Percentiles rank a stretch among this genome's conserved stretches.
Conservation (phyloP, 2,888 invertebrate species). For the Erebia palarica region DNA sequence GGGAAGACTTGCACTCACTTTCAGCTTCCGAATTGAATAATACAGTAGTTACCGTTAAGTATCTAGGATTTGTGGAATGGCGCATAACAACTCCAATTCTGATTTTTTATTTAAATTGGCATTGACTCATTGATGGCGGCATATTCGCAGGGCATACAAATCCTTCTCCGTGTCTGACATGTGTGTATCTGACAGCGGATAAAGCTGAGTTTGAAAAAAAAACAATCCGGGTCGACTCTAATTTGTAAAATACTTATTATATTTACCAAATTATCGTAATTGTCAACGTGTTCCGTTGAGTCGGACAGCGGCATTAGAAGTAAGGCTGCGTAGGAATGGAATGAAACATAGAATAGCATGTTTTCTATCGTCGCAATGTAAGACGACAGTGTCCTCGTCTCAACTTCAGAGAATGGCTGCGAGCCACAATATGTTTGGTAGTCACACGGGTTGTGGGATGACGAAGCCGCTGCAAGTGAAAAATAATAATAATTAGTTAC, state of each 20-base stretch:
- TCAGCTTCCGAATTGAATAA: too few species aligned
- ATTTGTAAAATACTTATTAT: background rate
- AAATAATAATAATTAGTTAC: background rate
- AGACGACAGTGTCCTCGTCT: conserved; percentile 80
- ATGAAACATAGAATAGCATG: conserved; percentile 85
- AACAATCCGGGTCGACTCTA: too few species aligned
- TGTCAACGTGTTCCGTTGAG: conserved; percentile 72
- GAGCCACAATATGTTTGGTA: conserved; percentile 86
- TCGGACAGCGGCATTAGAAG: conserved; percentile 87
- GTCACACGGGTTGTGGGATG: conserved; percentile 83
- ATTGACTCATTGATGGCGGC: too few species aligned
- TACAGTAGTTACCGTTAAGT: too few species aligned
- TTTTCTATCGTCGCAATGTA: conserved; percentile 80
- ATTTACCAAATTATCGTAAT: conserved; percentile 73
- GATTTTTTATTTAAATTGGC: too few species aligned
- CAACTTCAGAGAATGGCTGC: conserved; percentile 87
- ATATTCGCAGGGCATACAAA: too few species aligned
- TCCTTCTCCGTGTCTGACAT: too few species aligned
- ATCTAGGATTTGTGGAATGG: too few species aligned
- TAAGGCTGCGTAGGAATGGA: conserved; percentile 89
- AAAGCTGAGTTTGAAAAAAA: too few species aligned
- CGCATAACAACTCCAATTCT: too few species aligned
- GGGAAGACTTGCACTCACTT: too few species aligned
- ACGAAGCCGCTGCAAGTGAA: conserved; percentile 42
- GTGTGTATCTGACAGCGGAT: too few species aligned